Conservation (phyloP, 2,888 invertebrate genomes). For the Dyspetes luteomarginatus region DNA sequence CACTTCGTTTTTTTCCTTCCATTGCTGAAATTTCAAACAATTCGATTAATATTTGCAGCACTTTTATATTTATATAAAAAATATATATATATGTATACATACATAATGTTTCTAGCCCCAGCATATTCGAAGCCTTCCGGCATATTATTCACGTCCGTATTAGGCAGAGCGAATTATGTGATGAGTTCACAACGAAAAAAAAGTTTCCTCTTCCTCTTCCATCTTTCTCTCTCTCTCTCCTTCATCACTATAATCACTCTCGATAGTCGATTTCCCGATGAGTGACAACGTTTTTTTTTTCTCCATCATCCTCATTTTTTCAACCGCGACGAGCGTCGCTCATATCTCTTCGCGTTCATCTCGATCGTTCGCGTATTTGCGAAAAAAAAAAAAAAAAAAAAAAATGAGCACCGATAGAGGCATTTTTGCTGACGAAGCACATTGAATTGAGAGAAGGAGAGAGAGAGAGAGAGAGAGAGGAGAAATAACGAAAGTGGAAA, state of each 20-base stretch:
- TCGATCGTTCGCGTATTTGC: conserved; percentile 52
- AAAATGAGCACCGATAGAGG: conserved; percentile 20
- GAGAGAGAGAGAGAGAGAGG: conserved; percentile 3
- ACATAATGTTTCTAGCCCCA: background rate
- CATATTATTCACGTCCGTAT: conserved; percentile 39
- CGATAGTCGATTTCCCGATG: conserved; percentile 44
- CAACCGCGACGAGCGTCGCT: background rate
- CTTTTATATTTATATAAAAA: background rate
- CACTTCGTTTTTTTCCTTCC: background rate
- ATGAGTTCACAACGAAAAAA: conserved; percentile 40
- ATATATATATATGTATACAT: background rate
- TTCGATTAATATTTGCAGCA: conserved; percentile 34
- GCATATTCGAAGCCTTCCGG: conserved; percentile 2
- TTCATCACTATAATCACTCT: conserved; percentile 45
- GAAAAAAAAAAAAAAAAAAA: too few relatives aligned
- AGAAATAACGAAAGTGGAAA: background rate
- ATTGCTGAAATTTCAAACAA: conserved; percentile 33
- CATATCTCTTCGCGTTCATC: conserved; percentile 25
- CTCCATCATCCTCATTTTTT: conserved; percentile 36
- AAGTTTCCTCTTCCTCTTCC: background rate
- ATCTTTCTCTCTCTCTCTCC: conserved; percentile 15
- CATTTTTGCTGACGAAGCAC: conserved; percentile 55
- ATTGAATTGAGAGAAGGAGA: conserved; percentile 25
- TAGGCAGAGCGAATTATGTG: conserved; percentile 15
- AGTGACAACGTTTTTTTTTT: conserved; percentile 53